Base-by-base conservation (phyloP, 1,140 invertebrate species). In the Popillia japonica region DNA sequence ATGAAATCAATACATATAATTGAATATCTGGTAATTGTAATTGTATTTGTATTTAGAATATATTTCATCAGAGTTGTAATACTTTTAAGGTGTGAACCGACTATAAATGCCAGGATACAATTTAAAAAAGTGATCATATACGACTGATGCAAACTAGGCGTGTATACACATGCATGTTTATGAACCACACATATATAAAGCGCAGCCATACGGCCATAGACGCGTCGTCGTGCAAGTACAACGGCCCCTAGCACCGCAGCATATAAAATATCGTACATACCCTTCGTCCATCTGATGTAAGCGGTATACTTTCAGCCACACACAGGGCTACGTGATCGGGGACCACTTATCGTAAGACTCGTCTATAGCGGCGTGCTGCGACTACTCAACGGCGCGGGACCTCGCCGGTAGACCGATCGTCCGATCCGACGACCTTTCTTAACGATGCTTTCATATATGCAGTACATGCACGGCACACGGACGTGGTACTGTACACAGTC, bases 301-400 rank as follows among this genome's bases (percentile, higher is more conserved):
- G 61, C 27, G 61, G 61, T 22, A 20, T 68, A 68, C 22, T 68
- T 68, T 22, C 61, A 68, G 61, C 61, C 61, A 20, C 61, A 68
- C 77, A 77, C 77, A 77, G 44, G 73, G 44, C 44, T 80, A 80
- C 79, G 79, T 80, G 79, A 80, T 80, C 77, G 77, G 77, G 79
- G 74, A 79, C 79, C 79, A 78, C 79, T 80, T 80, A 78, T 80
- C 79, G 79, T 72, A 48, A 72, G 77, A 76, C 74, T 76, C 72
- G 79, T 78, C 68, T 78, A 80, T 78, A n/a, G 72, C 59, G 42
- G 48, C 77, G 77, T 76, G 77, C 72, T 74, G 77, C 72, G 72
- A 78, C 61, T 80, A 55, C 61, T 79, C 76, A 77, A 77, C 61
- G 77, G 77, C 44, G 77, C 59, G 42, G 77, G 64, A 72, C 61